Evolutionary conservation across 2,113 vertebrate species (phyloP).

Genomic region (Tyrannus savana): DNA sequence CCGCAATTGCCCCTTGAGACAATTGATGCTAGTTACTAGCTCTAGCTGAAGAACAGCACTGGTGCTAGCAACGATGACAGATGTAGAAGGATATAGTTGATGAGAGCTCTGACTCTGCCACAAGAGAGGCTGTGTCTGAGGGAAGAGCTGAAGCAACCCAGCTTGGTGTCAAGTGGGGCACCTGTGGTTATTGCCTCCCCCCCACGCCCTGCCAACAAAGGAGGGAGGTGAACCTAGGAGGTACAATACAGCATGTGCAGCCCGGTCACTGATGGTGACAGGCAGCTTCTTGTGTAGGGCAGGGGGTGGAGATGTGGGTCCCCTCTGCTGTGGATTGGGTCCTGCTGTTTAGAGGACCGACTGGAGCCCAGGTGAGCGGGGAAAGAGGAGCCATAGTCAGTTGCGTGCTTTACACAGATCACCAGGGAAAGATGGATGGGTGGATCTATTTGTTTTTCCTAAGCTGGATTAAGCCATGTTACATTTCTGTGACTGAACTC

Average conservation of each 20-base stretch:
- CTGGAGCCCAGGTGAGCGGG: background rate
- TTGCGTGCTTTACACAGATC: background rate
- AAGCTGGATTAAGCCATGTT: background rate
- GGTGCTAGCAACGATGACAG: background rate
- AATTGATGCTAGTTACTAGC: background rate
- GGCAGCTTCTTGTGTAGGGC: background rate
- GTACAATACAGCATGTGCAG: background rate
- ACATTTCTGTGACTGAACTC: background rate
- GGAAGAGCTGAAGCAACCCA: background rate
- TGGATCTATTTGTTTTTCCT: constrained; percentile 46
- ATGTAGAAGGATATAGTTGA: background rate
- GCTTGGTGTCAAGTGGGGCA: background rate
- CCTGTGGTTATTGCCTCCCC: background rate
- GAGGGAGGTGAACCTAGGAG: background rate
- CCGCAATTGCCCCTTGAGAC: background rate
- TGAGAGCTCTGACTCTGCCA: background rate
- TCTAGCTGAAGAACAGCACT: background rate
- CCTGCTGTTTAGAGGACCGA: background rate
- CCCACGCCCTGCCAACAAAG: too few species aligned
- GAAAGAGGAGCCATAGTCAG: background rate
- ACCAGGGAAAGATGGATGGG: background rate
- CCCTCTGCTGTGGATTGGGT: background rate
- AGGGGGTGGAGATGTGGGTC: background rate
- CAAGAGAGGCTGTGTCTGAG: background rate
- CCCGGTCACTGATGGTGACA: background rate